Base-by-base conservation (phyloP, 1,140 invertebrate genomes). In the Temnothorax longispinosus region DNA sequence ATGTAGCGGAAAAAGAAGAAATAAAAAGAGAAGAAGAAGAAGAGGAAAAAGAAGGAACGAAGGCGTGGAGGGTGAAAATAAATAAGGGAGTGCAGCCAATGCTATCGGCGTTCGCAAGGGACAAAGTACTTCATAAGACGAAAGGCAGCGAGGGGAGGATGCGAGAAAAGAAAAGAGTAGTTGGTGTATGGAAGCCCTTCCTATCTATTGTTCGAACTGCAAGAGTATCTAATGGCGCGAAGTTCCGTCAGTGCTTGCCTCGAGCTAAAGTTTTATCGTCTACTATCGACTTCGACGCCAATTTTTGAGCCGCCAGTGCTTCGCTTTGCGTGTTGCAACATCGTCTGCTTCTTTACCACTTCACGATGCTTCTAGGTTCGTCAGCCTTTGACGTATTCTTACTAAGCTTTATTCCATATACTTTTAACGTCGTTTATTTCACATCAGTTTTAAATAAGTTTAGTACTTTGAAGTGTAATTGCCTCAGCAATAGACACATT, bases 201-300 rank as follows among this genome's bases (percentile, higher is more conserved):
- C 87, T 88, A 69, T 90, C 89, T 84, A 88, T 90, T 90, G 91
- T 94, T 94, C 69, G 74, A 92, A 91, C 93, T 90, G 89, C 91
- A 72, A 76, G 82, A 86, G 88, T 91, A 92, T 88, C 90, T 94
- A 94, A 94, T 94, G 94, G 92, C 88, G 89, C 91, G 88, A 93
- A 94, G 90, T 94, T 93, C 86, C 88, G 88, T 85, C 76, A 62
- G 84, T 91, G 84, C 90, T 92, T 91, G 87, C 87, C 41, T 18
- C 35, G 52, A 62, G 87, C 86, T 85, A 81, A 92, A 93, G 92
- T 94, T 94, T 94, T 92, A 92, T 92, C 92, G 90, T 91, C 89
- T 91, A 80, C 32, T 60, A 71, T 77, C 72, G 86, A 60, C 64
- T 85, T 89, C 89, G 67, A 50, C 78, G 72, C 88, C 91, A 92